Conservation (phyloP, 1,140 invertebrate genomes). For the Ericerus pela region DNA sequence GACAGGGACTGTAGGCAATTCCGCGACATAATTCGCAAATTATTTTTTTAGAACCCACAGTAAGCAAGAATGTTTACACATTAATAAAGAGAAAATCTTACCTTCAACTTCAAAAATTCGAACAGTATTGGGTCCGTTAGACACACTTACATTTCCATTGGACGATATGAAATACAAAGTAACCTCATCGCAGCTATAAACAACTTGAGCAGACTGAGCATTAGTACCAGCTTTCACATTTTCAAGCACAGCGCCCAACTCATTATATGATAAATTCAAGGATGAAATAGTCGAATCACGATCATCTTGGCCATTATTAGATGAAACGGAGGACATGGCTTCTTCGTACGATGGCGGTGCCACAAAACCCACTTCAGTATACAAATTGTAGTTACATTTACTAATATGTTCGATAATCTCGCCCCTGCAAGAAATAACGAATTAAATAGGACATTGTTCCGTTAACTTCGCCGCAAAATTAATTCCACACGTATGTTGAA, state of each 20-base stretch:
- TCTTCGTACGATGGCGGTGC: slow-evolving; percentile 1
- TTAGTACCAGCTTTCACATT: not conserved
- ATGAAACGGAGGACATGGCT: not conserved
- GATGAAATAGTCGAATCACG: not conserved
- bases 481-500: too few relatives aligned
- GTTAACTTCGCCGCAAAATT: not conserved
- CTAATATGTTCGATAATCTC: not conserved
- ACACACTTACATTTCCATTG: not conserved
- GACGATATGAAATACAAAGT: not conserved
- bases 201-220: not conserved
- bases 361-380: not conserved
- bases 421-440: not conserved
- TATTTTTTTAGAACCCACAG: too few relatives aligned
- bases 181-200: not conserved
- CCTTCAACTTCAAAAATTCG: slow-evolving; percentile 7
- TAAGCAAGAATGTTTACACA: too few relatives aligned
- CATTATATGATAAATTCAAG: not conserved
- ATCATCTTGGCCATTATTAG: not conserved
- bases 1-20: too few relatives aligned
- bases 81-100: too few relatives aligned
- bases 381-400: not conserved
- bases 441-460: not conserved
- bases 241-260: not conserved
- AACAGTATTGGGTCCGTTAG: not conserved
- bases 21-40: too few relatives aligned